Evolutionary conservation across 2,797 vertebrate species (phyloP), one percentile per base, ranked within the genome.

Genomic region (Mastacembelus armatus): DNA sequence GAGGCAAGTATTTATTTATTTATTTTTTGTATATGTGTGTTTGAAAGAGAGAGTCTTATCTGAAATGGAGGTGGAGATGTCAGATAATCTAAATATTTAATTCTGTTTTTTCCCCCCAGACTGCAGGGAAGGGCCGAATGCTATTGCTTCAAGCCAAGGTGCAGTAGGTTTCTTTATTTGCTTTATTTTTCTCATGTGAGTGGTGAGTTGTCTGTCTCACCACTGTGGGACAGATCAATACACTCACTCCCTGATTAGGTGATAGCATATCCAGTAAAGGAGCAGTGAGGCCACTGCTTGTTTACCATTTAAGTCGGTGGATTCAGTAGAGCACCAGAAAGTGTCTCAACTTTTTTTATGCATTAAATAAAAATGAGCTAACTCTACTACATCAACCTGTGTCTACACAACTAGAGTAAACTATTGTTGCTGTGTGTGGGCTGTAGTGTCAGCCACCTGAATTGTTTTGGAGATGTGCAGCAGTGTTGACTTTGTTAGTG

Each of bases 101-200:
- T 71, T 74, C 2, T 59, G 0, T 56, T 6, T 68, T 18, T 57
- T 55, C 71, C 81, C 83, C 74, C 16, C 89, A 99, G 98, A 95
- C 96, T 78, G 89, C 95, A 58, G 95, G 84, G 71, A 96, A 92
- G 91, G 97, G 98, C 49, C 94, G 92, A 85, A 89, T 92, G 54
- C 88, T 99, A 60, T 93, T 99, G 81, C 95, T 98, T 68, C 97
- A 99, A 89, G 97, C 97, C 69, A 99, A 99, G 98, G 98, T 99
- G 87, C 16, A 42, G 70, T 60, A 38, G 8, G 0, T 47, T 54
- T 68, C 12, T 58, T 52, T 29, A 24, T 55, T 38, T 18, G 2
- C 18, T 43, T 38, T n/a, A 39, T 10, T 38, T n/a, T 38, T 15
- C n/a, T 40, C 11, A 10, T 19, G 19, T 42, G 35, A n/a, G n/a